Conservation (phyloP, 2,888 invertebrate species). For the Apamea epomidion region DNA sequence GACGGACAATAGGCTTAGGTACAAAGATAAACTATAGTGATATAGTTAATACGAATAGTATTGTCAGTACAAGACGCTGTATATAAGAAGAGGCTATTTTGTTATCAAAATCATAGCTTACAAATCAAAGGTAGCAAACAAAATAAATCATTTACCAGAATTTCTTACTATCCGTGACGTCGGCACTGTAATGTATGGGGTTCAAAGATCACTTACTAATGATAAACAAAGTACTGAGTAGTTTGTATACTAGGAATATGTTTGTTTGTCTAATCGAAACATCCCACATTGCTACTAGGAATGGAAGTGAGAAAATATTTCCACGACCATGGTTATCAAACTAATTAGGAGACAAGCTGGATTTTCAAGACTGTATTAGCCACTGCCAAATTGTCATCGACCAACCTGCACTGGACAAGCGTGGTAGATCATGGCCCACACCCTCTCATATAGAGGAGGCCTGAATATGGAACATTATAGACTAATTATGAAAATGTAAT, state of each 20-base stretch:
- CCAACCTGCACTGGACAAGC: too few species aligned
- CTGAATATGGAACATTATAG: too few species aligned
- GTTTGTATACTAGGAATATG: background rate
- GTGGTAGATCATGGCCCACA: too few species aligned
- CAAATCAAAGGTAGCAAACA: slow-evolving; percentile 33
- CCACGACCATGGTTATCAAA: background rate
- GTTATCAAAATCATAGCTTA: slow-evolving; percentile 17
- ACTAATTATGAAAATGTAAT: background rate
- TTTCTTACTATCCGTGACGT: slow-evolving; percentile 28
- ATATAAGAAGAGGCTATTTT: background rate
- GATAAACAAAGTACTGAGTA: slow-evolving; percentile 20
- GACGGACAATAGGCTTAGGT: background rate
- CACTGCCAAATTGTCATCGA: background rate
- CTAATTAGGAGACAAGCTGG: background rate
- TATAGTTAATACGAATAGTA: background rate
- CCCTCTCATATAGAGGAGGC: too few species aligned
- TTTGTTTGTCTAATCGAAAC: background rate
- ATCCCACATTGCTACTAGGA: background rate
- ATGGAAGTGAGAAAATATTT: background rate
- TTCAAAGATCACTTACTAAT: slow-evolving; percentile 34
- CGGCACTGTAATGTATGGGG: background rate
- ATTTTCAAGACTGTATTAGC: background rate
- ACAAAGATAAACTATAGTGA: background rate
- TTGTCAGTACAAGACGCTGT: background rate
- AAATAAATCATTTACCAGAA: slow-evolving; percentile 36